Evolutionary conservation across 2,888 invertebrate genomes (phyloP).

Genomic region (Taphrorychus bicolor): DNA sequence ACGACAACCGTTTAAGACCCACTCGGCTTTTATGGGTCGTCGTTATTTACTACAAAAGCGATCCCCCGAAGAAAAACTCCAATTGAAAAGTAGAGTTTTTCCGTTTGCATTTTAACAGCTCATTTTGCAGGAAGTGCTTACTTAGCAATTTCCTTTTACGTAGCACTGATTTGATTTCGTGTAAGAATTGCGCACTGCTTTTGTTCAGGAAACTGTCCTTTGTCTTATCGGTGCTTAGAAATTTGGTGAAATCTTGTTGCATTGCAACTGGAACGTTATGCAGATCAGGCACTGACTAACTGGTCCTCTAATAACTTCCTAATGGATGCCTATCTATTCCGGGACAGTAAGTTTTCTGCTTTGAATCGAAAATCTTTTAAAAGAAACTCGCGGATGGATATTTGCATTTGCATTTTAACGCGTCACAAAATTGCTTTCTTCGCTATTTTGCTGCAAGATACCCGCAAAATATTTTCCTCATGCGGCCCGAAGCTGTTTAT

Average conservation of each 20-base stretch:
- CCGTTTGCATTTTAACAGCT: slow-evolving; percentile 28
- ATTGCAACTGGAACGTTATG: background rate
- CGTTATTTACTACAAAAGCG: slow-evolving; percentile 12
- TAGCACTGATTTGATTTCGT: slow-evolving; percentile 19
- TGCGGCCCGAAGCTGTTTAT: background rate
- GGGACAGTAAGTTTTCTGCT: slow-evolving; percentile 5
- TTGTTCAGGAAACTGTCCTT: background rate
- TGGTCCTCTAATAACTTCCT: slow-evolving; percentile 5
- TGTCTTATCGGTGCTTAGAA: background rate
- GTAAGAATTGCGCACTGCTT: background rate
- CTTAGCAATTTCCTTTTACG: slow-evolving; percentile 19
- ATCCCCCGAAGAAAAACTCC: slow-evolving; percentile 7
- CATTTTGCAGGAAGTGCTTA: slow-evolving; percentile 22
- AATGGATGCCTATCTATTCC: slow-evolving; percentile 2
- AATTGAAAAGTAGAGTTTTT: slow-evolving; percentile 23
- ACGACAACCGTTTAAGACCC: background rate
- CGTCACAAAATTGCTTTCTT: slow-evolving; percentile 2
- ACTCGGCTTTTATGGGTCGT: slow-evolving; percentile 1
- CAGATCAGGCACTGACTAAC: background rate
- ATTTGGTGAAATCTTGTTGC: background rate
- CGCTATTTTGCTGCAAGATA: background rate
- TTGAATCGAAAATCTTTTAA: slow-evolving; percentile 8
- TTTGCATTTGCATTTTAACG: slow-evolving; percentile 11
- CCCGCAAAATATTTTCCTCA: background rate
- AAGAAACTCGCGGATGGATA: background rate